These are phyloP conservation scores for Ctenoplectra terminalis DNA, from an alignment of 1,140 invertebrate genomes.

Conservation along the genomic window DNA sequence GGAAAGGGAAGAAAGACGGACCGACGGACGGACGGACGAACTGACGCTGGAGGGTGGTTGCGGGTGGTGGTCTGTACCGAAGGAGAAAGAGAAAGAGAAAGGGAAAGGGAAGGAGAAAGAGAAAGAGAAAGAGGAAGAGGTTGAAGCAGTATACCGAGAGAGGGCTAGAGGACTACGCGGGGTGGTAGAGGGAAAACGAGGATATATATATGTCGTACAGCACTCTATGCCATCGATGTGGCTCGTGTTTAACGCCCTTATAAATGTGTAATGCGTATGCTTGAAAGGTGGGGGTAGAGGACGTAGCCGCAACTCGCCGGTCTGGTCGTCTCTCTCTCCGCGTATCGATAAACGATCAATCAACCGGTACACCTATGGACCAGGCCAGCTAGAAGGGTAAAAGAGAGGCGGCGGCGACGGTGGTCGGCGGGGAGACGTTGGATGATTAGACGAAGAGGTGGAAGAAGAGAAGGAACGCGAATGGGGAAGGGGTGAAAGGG, in stretches of 20 bases:
- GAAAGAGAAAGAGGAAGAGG: not conserved
- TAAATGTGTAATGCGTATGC: constrained; percentile 76
- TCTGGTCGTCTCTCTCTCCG: constrained; percentile 58
- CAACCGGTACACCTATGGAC: constrained; percentile 75
- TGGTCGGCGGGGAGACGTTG: constrained; percentile 49
- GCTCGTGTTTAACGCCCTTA: constrained; percentile 76
- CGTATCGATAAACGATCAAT: constrained; percentile 81
- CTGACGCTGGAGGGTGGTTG: not conserved
- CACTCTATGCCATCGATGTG: constrained; percentile 67
- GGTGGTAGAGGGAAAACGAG: constrained; percentile 49
- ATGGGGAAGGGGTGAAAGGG: constrained; percentile 50
- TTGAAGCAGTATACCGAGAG: constrained; percentile 2
- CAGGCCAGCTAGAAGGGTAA: constrained; percentile 63
- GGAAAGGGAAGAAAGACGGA: constrained; percentile 25
- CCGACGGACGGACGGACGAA: constrained; percentile 1
- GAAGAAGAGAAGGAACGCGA: constrained; percentile 56
- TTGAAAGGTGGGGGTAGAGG: constrained; percentile 51
- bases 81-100: constrained; percentile 36
- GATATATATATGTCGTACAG: constrained; percentile 47
- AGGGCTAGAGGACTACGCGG: constrained; percentile 37
- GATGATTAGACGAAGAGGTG: constrained; percentile 62
- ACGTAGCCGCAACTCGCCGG: constrained; percentile 65
- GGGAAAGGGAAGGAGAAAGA: not conserved
- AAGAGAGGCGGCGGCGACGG: constrained; percentile 49
- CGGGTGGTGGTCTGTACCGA: constrained; percentile 24